A percentile compares a stretch with the other conserved stretches of the same genome.
phyloP scores from a whole-genome alignment of 2,113 vertebrate species.

The Eulacestoma nigropectus region DNA sequence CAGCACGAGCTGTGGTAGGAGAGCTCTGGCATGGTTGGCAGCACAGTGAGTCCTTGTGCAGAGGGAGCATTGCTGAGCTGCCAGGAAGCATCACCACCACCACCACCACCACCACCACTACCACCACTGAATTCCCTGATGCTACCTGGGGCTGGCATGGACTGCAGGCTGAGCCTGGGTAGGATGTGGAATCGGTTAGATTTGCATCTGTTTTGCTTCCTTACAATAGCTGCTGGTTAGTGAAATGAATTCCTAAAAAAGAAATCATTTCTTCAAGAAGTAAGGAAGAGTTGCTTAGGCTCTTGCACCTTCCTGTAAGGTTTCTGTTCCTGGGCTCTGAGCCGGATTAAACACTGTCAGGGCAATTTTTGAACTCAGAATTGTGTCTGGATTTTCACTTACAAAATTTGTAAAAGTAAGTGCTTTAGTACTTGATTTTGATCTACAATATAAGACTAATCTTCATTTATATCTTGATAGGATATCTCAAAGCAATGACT shows the following conservation, averaged over 20 bases:
- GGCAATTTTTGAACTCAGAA: neutral
- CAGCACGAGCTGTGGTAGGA: neutral
- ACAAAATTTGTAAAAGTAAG: neutral
- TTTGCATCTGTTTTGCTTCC: neutral
- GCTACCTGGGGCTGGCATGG: neutral
- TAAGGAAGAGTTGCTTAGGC: neutral
- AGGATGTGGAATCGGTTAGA: neutral
- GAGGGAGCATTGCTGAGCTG: neutral
- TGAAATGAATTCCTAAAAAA: neutral
- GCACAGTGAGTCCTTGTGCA: neutral
- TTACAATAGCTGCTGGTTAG: neutral
- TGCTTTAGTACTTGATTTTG: neutral
- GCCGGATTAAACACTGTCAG: neutral
- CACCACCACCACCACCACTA: neutral
- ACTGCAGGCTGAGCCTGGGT: neutral
- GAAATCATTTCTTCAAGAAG: neutral
- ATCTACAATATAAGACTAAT: neutral
- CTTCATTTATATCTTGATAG: neutral
- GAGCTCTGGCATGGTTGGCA: neutral
- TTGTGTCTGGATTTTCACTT: neutral
- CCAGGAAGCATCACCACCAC: neutral
- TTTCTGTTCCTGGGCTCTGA: neutral
- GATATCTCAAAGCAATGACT: neutral
- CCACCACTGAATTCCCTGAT: accelerated
- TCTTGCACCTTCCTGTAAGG: neutral